A percentile compares a stretch with the other conserved stretches of the same genome.
Evolutionary conservation across 2,888 invertebrate genomes (phyloP).

Genomic region (Psylliodes chrysocephalus): DNA sequence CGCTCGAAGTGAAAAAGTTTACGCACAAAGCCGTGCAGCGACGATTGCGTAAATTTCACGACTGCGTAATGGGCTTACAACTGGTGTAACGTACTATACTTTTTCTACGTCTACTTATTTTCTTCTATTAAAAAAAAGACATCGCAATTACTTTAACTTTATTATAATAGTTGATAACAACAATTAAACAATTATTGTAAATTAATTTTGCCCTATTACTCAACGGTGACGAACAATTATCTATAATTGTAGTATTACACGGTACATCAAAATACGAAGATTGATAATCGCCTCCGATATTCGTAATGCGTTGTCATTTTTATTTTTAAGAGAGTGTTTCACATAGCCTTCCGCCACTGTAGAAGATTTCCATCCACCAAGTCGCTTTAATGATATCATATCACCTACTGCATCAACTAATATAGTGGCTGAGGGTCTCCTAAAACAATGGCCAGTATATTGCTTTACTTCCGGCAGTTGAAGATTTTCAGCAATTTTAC

Average conservation of each 20-base stretch:
- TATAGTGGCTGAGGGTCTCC: no score
- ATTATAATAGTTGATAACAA: background rate
- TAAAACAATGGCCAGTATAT: no score
- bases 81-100: no score
- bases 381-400: slow-evolving; percentile 12
- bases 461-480: no score
- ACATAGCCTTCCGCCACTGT: slow-evolving; percentile 12
- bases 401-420: no score
- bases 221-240: background rate
- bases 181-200: background rate
- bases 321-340: slow-evolving; percentile 7
- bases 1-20: background rate
- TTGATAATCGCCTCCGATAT: no score
- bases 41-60: background rate
- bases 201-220: background rate
- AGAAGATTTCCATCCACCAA: slow-evolving; percentile 10
- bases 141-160: background rate
- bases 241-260: background rate
- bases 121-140: no score
- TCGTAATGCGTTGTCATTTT: no score
- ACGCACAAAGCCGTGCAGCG: no score
- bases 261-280: background rate
- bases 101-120: no score
- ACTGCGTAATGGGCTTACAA: no score
- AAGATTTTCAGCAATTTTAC: no score